Conservation (phyloP, 2,113 vertebrate genomes). For the Arothron firmamentum region DNA sequence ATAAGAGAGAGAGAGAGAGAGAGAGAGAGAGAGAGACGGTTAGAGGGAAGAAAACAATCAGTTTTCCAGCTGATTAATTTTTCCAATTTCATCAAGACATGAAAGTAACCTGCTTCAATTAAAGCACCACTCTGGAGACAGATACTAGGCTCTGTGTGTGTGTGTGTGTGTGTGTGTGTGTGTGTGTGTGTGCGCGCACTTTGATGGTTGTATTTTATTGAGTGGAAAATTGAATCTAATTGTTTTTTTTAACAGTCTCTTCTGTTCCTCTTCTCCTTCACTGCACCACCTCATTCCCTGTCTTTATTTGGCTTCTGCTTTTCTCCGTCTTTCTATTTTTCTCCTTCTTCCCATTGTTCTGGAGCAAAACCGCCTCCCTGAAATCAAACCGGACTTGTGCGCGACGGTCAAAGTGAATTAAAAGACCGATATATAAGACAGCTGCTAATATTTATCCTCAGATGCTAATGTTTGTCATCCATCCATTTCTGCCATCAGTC, state of each 20-base stretch:
- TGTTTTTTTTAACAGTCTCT: constrained; percentile 90
- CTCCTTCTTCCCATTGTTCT: neutral
- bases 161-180: constrained; percentile 11
- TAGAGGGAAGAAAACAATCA: constrained; percentile 78
- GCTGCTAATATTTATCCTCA: neutral
- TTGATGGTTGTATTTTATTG: constrained; percentile 97
- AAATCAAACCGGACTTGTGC: neutral
- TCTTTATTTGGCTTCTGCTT: neutral
- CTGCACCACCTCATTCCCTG: constrained; percentile 10
- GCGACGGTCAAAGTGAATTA: too few species aligned
- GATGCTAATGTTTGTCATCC: neutral
- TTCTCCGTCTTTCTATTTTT: neutral
- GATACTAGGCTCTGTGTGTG: constrained; percentile 27
- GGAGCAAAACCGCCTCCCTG: neutral
- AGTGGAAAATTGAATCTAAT: constrained; percentile 99
- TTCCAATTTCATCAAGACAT: constrained; percentile 73
- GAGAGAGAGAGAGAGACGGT: constrained; percentile 37
- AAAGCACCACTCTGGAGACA: constrained; percentile 69
- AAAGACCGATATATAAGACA: too few species aligned
- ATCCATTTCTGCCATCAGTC: too few species aligned
- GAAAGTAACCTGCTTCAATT: constrained; percentile 71
- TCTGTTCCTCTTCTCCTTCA: constrained; percentile 36
- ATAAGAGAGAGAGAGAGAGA: constrained; percentile 10
- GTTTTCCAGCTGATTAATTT: constrained; percentile 75
- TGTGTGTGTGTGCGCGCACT: constrained; percentile 14